Evolutionary conservation across 2,797 vertebrate species (phyloP).

Genomic region (Mus minutoides): DNA sequence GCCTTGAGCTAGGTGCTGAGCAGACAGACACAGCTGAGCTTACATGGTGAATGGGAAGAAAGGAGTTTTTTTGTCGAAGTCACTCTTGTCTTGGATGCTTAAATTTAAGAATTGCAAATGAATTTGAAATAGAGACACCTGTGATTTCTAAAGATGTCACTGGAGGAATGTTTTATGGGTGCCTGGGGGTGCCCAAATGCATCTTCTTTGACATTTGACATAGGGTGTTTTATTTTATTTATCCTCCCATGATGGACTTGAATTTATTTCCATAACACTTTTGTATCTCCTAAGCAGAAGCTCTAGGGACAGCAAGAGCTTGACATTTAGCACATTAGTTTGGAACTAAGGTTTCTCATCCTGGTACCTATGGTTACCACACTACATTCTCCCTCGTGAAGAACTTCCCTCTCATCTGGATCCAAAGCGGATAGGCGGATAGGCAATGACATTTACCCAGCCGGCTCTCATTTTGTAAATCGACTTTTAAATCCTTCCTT

Average conservation of each 20-base stretch:
- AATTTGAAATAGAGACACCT: constrained; percentile 15
- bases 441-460: constrained; percentile 22
- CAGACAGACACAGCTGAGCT: not conserved
- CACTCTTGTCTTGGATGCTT: constrained; percentile 37
- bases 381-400: not conserved
- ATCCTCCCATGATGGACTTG: not conserved
- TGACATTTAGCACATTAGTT: constrained; percentile 45
- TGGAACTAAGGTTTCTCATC: constrained; percentile 24
- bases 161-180: not conserved
- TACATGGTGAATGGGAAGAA: not conserved
- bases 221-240: not conserved
- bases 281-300: constrained; percentile 55
- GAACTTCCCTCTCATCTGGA: not conserved
- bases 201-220: constrained; percentile 47
- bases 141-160: constrained; percentile 44
- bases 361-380: not conserved
- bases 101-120: constrained; percentile 36
- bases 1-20: not conserved
- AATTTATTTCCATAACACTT: constrained; percentile 52
- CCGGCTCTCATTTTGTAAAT: constrained; percentile 11
- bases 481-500: constrained; percentile 33
- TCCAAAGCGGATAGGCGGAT: too few relatives aligned
- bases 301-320: not conserved
- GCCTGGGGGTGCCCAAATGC: not conserved
- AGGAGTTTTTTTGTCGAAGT: not conserved